Evolutionary conservation across 2,888 invertebrate species (phyloP), one percentile per base, ranked within the genome.

Genomic region (Rhogogaster chlorosoma): DNA sequence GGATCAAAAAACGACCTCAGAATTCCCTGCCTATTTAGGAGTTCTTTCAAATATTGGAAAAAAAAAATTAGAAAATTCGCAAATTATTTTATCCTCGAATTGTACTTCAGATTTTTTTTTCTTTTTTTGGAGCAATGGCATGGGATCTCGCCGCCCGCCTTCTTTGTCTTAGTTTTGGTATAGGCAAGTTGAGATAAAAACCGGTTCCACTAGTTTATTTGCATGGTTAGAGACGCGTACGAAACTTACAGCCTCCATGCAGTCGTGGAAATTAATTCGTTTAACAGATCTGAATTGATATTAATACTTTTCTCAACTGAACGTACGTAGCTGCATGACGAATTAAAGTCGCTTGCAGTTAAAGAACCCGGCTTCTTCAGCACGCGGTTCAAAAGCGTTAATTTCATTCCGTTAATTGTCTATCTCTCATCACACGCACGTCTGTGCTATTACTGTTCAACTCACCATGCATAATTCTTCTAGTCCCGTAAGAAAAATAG

Each of bases 141-240:
- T 3, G 12, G 1, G 12, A 18, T 18, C 67, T 10, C 64, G 3
- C 26, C 22, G 29, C 32, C 67, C 67, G 32, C 32, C 67, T 29
- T 32, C 71, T 73, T 73, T 38, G 71, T 73, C 36, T 42, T 42
- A 26, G 2, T 42, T 42, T 73, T 73, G 38, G 71, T 42, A n/a
- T 7, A 73, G 71, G 29, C 22, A 22, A 73, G 38, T 73, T n/a
- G 15, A 73, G 42, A 73, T 73, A 73, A 42, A 73, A 73, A 73
- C 71, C 71, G 71, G 71, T 73, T 73, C 22, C 42, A 73, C 42
- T 73, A 73, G 71, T 73, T 73, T 73, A 73, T 73, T 73, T 42
- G 71, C 71, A 73, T 73, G 38, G 71, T 73, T 26, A 26, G 22
- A 42, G 22, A 36, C 18, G n/a, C 18, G 70, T 73, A 73, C 42